Evolutionary conservation across 2,797 vertebrate genomes (phyloP).

Genomic region (Cichlasoma orientale): DNA sequence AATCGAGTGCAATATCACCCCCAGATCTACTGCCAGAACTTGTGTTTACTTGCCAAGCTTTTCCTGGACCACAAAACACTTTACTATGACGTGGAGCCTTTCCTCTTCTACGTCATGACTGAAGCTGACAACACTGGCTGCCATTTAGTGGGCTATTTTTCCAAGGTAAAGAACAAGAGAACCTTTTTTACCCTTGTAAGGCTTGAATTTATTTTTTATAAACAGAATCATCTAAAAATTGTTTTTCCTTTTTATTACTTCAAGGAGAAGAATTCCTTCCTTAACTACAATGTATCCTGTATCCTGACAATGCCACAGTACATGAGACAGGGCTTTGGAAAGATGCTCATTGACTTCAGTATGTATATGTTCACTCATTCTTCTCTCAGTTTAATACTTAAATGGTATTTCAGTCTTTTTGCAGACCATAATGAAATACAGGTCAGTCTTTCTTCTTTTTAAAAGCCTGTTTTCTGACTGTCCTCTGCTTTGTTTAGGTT

Average conservation of each 20-base stretch:
- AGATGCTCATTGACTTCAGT: conserved; percentile 99
- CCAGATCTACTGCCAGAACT: conserved; percentile 98
- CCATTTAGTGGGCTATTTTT: conserved; percentile 98
- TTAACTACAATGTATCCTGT: conserved; percentile 98
- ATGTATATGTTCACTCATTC: conserved; percentile 62
- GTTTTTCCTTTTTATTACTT: conserved; percentile 18
- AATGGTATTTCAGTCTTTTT: not conserved
- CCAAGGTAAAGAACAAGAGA: conserved; percentile 83
- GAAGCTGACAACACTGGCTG: conserved; percentile 98
- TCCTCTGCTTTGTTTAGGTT: conserved; percentile 77
- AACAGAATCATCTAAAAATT: not conserved
- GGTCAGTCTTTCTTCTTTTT: not conserved
- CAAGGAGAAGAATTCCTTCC: conserved; percentile 97
- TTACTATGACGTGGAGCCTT: conserved; percentile 98
- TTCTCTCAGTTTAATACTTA: not conserved
- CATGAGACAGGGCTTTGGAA: conserved; percentile 97
- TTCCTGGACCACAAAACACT: conserved; percentile 99
- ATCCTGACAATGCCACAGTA: conserved; percentile 98
- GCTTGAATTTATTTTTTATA: not conserved
- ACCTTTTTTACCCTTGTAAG: not conserved
- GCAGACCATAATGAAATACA: not conserved
- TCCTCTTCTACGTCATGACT: conserved; percentile 99
- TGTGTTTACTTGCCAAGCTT: conserved; percentile 97
- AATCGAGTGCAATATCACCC: not conserved
- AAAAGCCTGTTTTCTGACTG: not conserved